Conservation (phyloP, 2,113 vertebrate species). For the Pholis gunnellus region DNA sequence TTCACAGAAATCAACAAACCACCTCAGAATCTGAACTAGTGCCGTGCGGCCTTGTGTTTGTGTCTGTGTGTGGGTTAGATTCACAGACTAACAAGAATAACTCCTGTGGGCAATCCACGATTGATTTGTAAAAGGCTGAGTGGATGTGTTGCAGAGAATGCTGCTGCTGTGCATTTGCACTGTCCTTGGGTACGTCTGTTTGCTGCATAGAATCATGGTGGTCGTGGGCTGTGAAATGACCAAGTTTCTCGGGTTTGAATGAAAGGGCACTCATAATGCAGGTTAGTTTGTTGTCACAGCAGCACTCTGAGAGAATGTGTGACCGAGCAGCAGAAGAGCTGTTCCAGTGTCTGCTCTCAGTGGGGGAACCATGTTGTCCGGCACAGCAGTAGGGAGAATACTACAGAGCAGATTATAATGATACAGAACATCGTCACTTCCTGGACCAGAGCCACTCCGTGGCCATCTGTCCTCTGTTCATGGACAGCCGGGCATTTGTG, state of each 20-base stretch:
- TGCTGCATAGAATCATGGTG: not conserved
- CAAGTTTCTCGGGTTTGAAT: constrained; percentile 22
- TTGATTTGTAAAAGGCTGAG: constrained; percentile 22
- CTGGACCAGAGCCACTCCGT: constrained; percentile 77
- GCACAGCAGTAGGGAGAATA: constrained; percentile 76
- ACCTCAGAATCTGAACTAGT: not conserved
- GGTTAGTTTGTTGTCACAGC: constrained; percentile 41
- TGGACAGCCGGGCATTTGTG: constrained; percentile 66
- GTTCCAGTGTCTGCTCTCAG: constrained; percentile 74
- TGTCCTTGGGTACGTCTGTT: not conserved
- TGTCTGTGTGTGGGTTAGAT: constrained; percentile 10
- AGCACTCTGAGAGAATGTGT: constrained; percentile 58
- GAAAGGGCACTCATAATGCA: constrained; percentile 12
- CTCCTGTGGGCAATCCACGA: not conserved
- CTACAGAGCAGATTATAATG: constrained; percentile 83
- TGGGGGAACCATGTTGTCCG: constrained; percentile 82
- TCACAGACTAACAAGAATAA: constrained; percentile 20
- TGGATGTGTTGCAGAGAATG: not conserved
- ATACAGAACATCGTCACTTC: constrained; percentile 79
- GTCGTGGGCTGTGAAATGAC: not conserved
- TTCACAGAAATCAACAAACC: constrained; percentile 33
- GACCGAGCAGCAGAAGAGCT: constrained; percentile 61
- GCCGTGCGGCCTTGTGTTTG: not conserved
- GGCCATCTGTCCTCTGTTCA: constrained; percentile 84
- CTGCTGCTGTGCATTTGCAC: not conserved